These are phyloP conservation scores for Willisornis vidua DNA, from an alignment of 2,113 vertebrate species.

Conservation along the genomic window DNA sequence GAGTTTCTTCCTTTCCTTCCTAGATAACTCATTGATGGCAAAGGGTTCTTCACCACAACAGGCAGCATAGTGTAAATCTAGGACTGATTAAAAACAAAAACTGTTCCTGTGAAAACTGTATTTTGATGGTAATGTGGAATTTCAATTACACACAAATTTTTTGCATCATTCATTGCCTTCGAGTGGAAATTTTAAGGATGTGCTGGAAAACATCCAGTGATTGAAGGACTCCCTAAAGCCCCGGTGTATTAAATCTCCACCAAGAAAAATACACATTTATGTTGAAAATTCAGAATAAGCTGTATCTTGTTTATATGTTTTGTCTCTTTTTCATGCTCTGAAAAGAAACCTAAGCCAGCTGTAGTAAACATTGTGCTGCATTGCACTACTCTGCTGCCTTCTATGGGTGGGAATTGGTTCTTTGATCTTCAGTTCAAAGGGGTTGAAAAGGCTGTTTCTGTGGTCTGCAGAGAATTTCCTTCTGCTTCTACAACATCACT, in stretches of 20 bases:
- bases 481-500: neutral
- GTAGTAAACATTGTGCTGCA: neutral
- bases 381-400: neutral
- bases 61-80: neutral
- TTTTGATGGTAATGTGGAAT: neutral
- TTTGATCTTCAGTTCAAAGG: conserved; percentile 65
- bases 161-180: neutral
- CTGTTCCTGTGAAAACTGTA: neutral
- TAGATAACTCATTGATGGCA: neutral
- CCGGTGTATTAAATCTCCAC: neutral
- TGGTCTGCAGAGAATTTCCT: conserved; percentile 2
- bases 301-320: neutral
- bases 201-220: neutral
- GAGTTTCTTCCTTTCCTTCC: neutral
- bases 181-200: neutral
- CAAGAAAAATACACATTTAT: neutral
- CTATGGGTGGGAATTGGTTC: neutral
- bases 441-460: conserved; percentile 9
- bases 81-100: neutral
- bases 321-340: neutral
- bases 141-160: neutral
- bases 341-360: neutral
- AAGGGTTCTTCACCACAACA: neutral
- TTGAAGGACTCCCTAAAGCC: neutral
- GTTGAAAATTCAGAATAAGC: neutral